Evolutionary conservation across 2,888 invertebrate species (phyloP), one percentile per base, ranked within the genome.

Genomic region (Tricholauxania praeusta): DNA sequence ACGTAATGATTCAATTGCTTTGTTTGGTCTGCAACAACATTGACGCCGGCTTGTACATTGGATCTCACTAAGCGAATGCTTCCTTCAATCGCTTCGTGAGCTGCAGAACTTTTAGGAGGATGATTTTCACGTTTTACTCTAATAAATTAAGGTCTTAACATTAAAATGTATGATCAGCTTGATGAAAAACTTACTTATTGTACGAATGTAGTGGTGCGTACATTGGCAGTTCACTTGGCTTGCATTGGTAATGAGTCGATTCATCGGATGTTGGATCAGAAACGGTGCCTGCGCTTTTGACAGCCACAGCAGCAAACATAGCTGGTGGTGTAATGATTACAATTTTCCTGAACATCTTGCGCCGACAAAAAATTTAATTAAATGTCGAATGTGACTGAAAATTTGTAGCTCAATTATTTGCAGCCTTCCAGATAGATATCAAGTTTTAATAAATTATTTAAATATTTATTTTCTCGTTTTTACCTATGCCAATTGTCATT

Each of bases 191-290:
- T 72, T 74, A 83, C 86, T 80, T 79, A 78, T 85, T 80, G 22
- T 72, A 71, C 14, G 74, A 77, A 71, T 84, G 82, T 48, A 86
- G 74, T 1, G 83, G 82, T 5, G 82, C 80, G 64, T 87, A 87
- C 28, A 87, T 71, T 3, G 87, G 87, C 66, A 87, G 73, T 1
- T 87, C 87, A 12, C 82, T 82, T 3, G 87, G 84, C 67, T 80
- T 84, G 71, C 86, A 84, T 5, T 82, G 80, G 66, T 78, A 83
- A 55, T 80, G 80, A 0, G 71, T 70, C n/a, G 73, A 52, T 1
- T 78, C 79, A 14, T 79, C 74, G 4, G 14, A 10, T 8, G 69
- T 71, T 17, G 67, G 64, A 12, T 32, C 52, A 12, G 76, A 2
- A n/a, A 75, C 74, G 17, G 70, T 51, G 14, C 59, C 67, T 51